Conservation (phyloP, 2,888 invertebrate species). For the Pseudococcus viburni region DNA sequence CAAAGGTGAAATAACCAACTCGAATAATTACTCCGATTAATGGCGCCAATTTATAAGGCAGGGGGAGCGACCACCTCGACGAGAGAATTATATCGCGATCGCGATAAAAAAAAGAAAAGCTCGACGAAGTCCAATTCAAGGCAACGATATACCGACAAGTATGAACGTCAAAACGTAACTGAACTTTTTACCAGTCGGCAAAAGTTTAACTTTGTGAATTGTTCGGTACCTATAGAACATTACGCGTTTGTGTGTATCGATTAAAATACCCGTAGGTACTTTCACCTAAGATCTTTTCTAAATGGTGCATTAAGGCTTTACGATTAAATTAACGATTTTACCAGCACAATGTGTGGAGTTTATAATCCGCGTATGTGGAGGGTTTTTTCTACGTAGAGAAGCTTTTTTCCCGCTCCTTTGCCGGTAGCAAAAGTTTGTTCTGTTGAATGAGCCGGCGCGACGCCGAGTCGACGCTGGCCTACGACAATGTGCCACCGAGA, state of each 20-base stretch:
- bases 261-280: not conserved
- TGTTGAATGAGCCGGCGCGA: not conserved
- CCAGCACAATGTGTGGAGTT: not conserved
- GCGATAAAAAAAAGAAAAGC: not conserved
- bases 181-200: slow-evolving; percentile 45
- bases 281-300: slow-evolving; percentile 13
- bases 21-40: slow-evolving; percentile 25
- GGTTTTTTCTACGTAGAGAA: not conserved
- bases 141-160: slow-evolving; percentile 26
- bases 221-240: slow-evolving; percentile 20
- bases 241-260: slow-evolving; percentile 34
- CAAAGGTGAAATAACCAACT: not conserved
- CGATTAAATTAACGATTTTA: slow-evolving; percentile 14
- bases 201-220: slow-evolving; percentile 49
- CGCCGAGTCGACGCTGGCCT: not conserved
- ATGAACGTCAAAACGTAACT: not conserved
- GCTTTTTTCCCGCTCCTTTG: not conserved
- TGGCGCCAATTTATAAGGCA: not conserved
- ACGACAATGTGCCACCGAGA: not conserved
- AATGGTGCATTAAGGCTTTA: not conserved
- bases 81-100: not conserved
- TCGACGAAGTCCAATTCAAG: not conserved
- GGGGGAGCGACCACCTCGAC: not conserved
- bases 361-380: not conserved
- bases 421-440: not conserved